phyloP scores from a whole-genome alignment of 2,113 vertebrate genomes.

The Tragelaphus buxtoni region DNA sequence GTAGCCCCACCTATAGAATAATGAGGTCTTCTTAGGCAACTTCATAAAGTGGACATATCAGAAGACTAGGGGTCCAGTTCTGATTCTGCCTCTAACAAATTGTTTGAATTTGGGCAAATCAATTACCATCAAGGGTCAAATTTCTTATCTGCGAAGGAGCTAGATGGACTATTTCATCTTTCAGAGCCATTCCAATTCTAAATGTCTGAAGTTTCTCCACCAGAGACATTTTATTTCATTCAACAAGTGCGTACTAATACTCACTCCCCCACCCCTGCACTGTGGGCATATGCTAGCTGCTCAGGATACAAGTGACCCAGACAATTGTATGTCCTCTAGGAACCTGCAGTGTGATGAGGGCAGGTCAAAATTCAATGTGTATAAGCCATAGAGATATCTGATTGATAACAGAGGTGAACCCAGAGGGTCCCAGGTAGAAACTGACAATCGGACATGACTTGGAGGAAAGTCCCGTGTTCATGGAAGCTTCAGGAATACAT shows the following conservation, averaged over 20 bases:
- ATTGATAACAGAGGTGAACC: background rate
- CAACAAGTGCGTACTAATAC: background rate
- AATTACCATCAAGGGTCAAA: background rate
- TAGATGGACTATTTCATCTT: background rate
- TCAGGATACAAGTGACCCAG: background rate
- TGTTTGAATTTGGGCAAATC: background rate
- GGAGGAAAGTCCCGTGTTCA: background rate
- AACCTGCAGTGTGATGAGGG: background rate
- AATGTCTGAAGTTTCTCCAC: background rate
- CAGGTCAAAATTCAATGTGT: background rate
- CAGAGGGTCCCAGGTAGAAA: background rate
- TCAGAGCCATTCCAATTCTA: background rate
- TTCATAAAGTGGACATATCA: background rate
- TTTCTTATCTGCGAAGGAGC: background rate
- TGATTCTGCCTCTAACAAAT: background rate
- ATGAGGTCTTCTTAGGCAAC: background rate
- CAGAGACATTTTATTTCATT: background rate
- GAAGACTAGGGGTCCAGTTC: background rate
- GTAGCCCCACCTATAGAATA: background rate
- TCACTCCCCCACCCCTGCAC: background rate
- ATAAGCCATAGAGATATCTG: background rate
- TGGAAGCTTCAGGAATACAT: background rate
- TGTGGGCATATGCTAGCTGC: rapidly evolving
- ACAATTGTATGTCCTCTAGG: background rate
- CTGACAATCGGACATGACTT: background rate